Base-by-base conservation (phyloP, 1,140 invertebrate species). In the Magallana ariakensis region DNA sequence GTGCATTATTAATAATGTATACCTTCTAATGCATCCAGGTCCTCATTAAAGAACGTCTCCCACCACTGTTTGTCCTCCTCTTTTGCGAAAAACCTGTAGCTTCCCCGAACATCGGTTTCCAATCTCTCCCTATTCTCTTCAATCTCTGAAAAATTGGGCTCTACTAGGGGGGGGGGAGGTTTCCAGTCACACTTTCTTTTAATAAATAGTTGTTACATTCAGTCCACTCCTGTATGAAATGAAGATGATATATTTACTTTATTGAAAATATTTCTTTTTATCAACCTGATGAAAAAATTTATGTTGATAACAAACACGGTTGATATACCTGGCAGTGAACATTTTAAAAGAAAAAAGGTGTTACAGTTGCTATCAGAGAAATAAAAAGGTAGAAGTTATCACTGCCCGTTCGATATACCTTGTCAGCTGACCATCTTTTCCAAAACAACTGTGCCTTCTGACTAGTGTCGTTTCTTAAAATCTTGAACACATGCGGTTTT, bases 391-490 rank as follows among this genome's bases (percentile, higher is more conserved):
- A 22, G 16, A n/a, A 66, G 10, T n/a, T 66, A 66, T 22, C 15
- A 15, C 19, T n/a, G 62, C 62, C 10, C 5, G n/a, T 66, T 66
- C 8, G 6, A 22, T n/a, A n/a, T 66, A 22, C 62, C 62, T 22
- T 66, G n/a, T 66, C 62, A 66, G 62, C 19, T n/a, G 62, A 66
- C 62, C 62, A 66, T 10, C n/a, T 66, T n/a, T 66, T 66, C 62
- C 62, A 66, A 19, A n/a, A 66, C 15, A 66, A n/a, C 10, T 22
- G 15, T 22, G 62, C 62, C 16, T 66, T 66, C 22, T 33, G 33
- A 33, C 62, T 22, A 1, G 19, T 66, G 6, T 66, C 62, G 62
- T 66, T n/a, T 22, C n/a, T 16, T 5, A 19, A 0, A 7, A 66
- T 66, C n/a, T 66, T 66, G 10, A 66, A 66, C 0, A 66, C 62